Percentiles rank a stretch among this genome's conserved stretches.
These are phyloP conservation scores for Thryonomys swinderianus DNA, from an alignment of 2,113 vertebrate genomes.

Conservation along the genomic window DNA sequence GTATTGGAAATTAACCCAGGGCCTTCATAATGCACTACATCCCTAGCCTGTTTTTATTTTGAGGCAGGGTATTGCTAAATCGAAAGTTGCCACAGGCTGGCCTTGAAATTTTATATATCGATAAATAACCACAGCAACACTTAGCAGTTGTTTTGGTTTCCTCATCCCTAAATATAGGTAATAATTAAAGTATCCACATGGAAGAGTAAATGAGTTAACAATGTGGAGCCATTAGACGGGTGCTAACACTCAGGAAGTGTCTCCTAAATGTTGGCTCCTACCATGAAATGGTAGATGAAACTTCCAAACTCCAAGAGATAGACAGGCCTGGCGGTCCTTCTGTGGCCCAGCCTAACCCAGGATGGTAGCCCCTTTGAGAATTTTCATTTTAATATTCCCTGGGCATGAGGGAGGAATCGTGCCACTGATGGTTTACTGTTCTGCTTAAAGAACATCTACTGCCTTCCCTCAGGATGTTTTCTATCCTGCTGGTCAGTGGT, in stretches of 20 bases:
- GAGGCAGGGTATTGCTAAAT: no score
- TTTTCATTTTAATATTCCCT: not conserved
- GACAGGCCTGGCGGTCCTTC: not conserved
- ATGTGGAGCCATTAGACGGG: not conserved
- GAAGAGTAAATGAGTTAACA: not conserved
- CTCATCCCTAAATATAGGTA: not conserved
- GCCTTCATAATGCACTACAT: no score
- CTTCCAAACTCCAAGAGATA: no score
- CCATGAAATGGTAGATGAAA: not conserved
- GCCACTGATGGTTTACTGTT: not conserved
- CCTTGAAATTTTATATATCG: no score
- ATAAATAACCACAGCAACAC: not conserved
- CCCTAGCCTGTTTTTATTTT: no score
- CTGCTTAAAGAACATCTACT: not conserved
- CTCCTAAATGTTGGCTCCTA: not conserved
- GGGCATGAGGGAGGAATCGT: not conserved
- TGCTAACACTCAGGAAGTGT: not conserved
- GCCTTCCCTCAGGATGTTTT: not conserved
- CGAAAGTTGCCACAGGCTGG: no score
- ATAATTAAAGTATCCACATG: not conserved
- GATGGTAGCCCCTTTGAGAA: not conserved
- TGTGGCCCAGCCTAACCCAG: not conserved
- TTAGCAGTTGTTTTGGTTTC: slow-evolving; percentile 5
- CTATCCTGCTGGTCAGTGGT: not conserved
- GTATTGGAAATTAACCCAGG: no score